phyloP scores from a whole-genome alignment of 1,140 invertebrate genomes.

The Drosophila nebulosa region DNA sequence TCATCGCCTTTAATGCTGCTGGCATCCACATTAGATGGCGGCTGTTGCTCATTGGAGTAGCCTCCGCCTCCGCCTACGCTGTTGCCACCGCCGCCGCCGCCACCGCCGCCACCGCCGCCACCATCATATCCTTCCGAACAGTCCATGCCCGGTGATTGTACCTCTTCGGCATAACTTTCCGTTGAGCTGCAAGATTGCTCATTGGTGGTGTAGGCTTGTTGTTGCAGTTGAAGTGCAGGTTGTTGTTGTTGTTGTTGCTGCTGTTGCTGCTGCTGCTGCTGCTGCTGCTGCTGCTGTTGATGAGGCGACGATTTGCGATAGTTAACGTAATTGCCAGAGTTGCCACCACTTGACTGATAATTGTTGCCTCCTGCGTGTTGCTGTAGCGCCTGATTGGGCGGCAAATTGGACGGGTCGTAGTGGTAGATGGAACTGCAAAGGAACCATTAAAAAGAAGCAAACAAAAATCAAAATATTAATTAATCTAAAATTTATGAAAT shows the following conservation, averaged over 20 bases:
- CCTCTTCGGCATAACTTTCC: slow-evolving; percentile 65
- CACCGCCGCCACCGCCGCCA: not conserved
- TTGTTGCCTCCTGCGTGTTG: slow-evolving; percentile 58
- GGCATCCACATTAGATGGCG: slow-evolving; percentile 19
- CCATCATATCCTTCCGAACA: slow-evolving; percentile 56
- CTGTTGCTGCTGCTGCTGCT: slow-evolving; percentile 18
- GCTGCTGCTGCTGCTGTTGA: slow-evolving; percentile 34
- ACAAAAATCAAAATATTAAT: not conserved
- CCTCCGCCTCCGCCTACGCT: too few species aligned
- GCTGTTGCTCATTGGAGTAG: slow-evolving; percentile 27
- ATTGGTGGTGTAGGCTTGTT: slow-evolving; percentile 45
- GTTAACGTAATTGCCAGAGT: slow-evolving; percentile 54
- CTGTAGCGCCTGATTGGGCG: slow-evolving; percentile 81
- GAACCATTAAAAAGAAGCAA: too few species aligned
- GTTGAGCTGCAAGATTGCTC: slow-evolving; percentile 66
- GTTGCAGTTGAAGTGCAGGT: slow-evolving; percentile 32
- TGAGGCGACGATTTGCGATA: slow-evolving; percentile 64
- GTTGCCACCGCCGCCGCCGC: not conserved
- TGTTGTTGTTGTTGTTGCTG: slow-evolving; percentile 33
- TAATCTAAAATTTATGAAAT: not conserved
- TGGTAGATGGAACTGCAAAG: slow-evolving; percentile 85
- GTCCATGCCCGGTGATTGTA: slow-evolving; percentile 58
- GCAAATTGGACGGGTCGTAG: slow-evolving; percentile 87
- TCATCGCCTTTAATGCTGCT: slow-evolving; percentile 51
- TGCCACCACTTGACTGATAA: slow-evolving; percentile 52